Base-by-base conservation (phyloP, 1,140 invertebrate species). In the Trichonephila clavipes region DNA sequence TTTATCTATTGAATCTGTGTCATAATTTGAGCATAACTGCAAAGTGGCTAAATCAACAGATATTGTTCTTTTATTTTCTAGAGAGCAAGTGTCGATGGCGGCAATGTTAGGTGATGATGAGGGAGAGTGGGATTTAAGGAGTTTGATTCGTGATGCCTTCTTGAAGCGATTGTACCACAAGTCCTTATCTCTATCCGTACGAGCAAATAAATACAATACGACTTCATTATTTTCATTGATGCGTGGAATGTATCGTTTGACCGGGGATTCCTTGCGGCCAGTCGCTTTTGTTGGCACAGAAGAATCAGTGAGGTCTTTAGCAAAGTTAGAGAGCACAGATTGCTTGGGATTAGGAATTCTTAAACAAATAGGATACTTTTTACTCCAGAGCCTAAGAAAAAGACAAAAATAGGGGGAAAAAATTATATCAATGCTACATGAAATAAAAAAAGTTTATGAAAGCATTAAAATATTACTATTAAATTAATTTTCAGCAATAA, bases 321-420 rank as follows among this genome's bases (percentile, higher is more conserved):
- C 61, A 24, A 24, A 24, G 61, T 87, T 93, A 14, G 92, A 93
- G 0, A 88, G 34, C 19, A 93, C 90, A 72, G 94, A 91, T 44
- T 93, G 72, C 51, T 94, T 94, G 6, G 94, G 92, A 66, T 85
- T 90, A 58, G 94, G 94, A 24, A 96, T 94, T 34, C 96, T 96
- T 72, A 98, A 96, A 95, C 97, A 98, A 95, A 99, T 98, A 1
- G 98, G 98, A 96, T 98, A 99, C 95, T 98, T 98, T 96, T 98
- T 98, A 95, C 98, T 98, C 98, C 98, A 99, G 93, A 98, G 96
- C 83, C 95, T 95, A 82, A 24, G 69, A 82, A 64, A 90, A 58
- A 64, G 87, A 85, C 18, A 59, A 59, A 58, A 85, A n/a, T 51
- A 7, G 0, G 7, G 10, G 10, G 0, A 51, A 7, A 51, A 12